These are phyloP conservation scores for Acrocephalus arundinaceus DNA, from an alignment of 2,113 vertebrate genomes.

Conservation along the genomic window DNA sequence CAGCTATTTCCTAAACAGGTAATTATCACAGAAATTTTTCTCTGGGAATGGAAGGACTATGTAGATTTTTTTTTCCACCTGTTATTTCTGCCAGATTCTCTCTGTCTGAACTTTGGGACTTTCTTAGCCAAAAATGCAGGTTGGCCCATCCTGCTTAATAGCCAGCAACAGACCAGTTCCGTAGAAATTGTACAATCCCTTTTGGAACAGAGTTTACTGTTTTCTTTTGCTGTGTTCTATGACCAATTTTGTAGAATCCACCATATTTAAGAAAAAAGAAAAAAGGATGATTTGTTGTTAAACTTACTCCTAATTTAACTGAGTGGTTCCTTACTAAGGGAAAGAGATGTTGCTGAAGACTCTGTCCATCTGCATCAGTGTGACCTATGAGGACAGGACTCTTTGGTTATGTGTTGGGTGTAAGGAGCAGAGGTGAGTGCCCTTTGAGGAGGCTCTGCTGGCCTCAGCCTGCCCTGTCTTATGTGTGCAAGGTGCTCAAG, in stretches of 20 bases:
- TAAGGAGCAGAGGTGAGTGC: background rate
- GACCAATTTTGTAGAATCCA: background rate
- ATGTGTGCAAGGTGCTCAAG: background rate
- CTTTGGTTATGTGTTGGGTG: background rate
- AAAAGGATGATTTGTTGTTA: background rate
- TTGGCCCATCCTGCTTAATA: background rate
- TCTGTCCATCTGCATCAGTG: background rate
- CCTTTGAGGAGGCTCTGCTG: rapidly evolving
- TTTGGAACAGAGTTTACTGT: background rate
- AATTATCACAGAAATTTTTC: background rate
- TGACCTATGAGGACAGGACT: background rate
- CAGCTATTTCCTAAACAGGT: background rate
- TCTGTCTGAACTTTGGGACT: background rate
- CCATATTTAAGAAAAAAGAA: background rate
- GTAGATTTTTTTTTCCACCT: background rate
- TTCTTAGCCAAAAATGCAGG: background rate
- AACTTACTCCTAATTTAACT: background rate
- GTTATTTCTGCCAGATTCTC: background rate
- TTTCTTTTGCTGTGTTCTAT: background rate
- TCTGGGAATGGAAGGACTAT: background rate
- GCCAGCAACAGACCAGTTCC: background rate
- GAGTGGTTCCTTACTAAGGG: background rate
- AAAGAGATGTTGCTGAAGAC: background rate
- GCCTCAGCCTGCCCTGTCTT: background rate
- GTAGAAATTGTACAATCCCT: background rate